These are phyloP conservation scores for Diplodus puntazzo DNA, from an alignment of 2,797 vertebrate genomes.

Conservation along the genomic window DNA sequence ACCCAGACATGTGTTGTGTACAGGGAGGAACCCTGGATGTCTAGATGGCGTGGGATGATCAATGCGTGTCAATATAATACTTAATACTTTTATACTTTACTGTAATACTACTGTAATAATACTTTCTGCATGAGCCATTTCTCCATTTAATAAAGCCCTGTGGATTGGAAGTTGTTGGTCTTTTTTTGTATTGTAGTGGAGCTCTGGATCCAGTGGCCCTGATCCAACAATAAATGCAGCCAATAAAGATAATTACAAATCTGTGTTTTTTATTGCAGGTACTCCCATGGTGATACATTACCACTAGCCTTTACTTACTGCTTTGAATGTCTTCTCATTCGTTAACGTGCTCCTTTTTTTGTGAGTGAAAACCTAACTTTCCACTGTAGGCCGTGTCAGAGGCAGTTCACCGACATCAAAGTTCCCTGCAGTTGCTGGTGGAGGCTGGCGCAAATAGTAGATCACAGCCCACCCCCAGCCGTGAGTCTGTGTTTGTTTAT, in stretches of 20 bases:
- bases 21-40: neutral
- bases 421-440: constrained; percentile 15
- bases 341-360: neutral
- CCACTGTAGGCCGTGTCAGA: neutral
- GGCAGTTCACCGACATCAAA: neutral
- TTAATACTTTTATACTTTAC: no score
- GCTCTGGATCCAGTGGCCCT: constrained; percentile 15
- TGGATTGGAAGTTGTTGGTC: constrained; percentile 43
- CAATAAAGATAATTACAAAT: constrained; percentile 5
- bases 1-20: constrained; percentile 21
- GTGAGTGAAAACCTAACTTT: constrained; percentile 12
- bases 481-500: constrained; percentile 40
- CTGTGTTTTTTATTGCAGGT: constrained; percentile 14
- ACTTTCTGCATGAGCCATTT: constrained; percentile 53
- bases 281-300: neutral
- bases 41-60: constrained; percentile 51
- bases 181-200: neutral
- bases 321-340: constrained; percentile 12
- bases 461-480: constrained; percentile 15
- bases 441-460: constrained; percentile 15
- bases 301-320: neutral
- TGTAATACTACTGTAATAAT: no score
- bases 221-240: constrained; percentile 41
- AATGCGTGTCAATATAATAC: constrained; percentile 60
- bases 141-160: constrained; percentile 59